phyloP scores from a whole-genome alignment of 2,797 vertebrate species.

The Schizothorax lantsangensis region DNA sequence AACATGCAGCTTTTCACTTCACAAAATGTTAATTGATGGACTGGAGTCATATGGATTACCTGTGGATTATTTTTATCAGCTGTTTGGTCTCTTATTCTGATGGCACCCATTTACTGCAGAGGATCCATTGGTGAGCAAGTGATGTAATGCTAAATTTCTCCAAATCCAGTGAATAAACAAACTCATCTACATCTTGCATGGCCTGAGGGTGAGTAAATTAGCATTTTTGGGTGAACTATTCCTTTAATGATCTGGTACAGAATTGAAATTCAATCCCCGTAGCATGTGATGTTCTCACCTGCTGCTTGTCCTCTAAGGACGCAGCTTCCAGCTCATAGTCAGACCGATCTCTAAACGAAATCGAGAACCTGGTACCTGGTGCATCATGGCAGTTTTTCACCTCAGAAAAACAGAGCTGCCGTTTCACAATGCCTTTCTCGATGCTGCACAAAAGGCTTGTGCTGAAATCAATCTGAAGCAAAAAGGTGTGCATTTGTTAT shows the following conservation, averaged over 20 bases:
- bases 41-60: background rate
- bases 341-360: slow-evolving; percentile 76
- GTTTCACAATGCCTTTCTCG: slow-evolving; percentile 82
- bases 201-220: background rate
- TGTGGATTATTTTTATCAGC: background rate
- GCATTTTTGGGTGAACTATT: background rate
- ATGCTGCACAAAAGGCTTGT: slow-evolving; percentile 82
- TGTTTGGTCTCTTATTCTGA: background rate
- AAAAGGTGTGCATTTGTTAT: background rate
- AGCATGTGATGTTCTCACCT: slow-evolving; percentile 66
- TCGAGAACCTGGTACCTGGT: slow-evolving; percentile 73
- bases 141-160: background rate
- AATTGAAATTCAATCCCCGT: background rate
- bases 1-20: background rate
- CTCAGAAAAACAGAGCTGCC: slow-evolving; percentile 78
- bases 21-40: background rate
- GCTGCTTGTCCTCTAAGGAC: slow-evolving; percentile 79
- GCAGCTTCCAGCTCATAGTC: slow-evolving; percentile 82
- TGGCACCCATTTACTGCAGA: background rate
- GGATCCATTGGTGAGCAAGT: background rate
- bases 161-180: background rate
- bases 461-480: slow-evolving; percentile 81
- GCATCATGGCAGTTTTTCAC: slow-evolving; percentile 80
- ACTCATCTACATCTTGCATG: background rate
- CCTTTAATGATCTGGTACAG: background rate